Conservation (phyloP, 2,888 invertebrate species). For the Priocnemis perturbator region DNA sequence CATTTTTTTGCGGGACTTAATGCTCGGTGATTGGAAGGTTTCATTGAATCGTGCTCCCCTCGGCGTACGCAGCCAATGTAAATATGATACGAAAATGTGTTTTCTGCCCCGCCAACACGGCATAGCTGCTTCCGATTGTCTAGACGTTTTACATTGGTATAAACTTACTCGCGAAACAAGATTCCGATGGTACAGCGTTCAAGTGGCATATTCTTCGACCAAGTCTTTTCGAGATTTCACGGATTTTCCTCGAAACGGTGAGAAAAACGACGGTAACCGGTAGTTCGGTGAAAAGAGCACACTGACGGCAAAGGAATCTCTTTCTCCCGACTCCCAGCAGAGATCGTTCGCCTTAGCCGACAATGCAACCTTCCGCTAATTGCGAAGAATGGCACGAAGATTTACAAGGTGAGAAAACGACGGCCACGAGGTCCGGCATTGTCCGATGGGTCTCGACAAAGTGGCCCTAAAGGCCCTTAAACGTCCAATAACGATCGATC, state of each 20-base stretch:
- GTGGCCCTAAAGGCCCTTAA: slow-evolving; percentile 38
- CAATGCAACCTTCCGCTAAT: not conserved
- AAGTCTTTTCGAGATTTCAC: not conserved
- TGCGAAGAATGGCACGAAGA: slow-evolving; percentile 13
- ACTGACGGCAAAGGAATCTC: not conserved
- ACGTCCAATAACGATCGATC: slow-evolving; percentile 40
- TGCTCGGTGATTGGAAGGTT: too few relatives aligned
- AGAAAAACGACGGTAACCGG: too few relatives aligned
- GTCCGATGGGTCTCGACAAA: slow-evolving; percentile 29
- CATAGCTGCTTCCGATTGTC: too few relatives aligned
- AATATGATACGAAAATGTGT: too few relatives aligned
- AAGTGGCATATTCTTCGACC: too few relatives aligned
- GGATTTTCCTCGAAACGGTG: not conserved
- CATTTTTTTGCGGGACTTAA: not conserved
- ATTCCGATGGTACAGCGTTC: too few relatives aligned
- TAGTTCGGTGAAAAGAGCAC: not conserved
- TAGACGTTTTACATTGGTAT: too few relatives aligned
- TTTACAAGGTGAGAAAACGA: slow-evolving; percentile 44
- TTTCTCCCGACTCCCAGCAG: not conserved
- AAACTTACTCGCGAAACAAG: too few relatives aligned
- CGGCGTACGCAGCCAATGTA: too few relatives aligned
- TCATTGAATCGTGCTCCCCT: too few relatives aligned
- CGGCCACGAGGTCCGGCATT: slow-evolving; percentile 34
- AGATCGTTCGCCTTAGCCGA: not conserved
- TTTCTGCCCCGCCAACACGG: too few relatives aligned